Conservation (phyloP, 2,888 invertebrate genomes). For the Amphimallon solstitiale region DNA sequence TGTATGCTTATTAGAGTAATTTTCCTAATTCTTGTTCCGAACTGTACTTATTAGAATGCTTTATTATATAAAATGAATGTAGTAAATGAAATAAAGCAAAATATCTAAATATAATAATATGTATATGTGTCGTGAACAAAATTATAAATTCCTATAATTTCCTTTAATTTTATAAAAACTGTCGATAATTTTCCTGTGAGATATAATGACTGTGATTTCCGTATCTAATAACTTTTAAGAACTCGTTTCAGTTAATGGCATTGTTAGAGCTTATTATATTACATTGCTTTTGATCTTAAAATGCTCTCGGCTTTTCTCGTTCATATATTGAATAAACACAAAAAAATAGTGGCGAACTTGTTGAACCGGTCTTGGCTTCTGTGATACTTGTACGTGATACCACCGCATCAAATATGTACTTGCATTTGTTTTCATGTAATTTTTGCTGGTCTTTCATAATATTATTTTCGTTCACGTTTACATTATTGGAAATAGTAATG, state of each 20-base stretch:
- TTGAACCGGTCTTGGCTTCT: constrained; percentile 1
- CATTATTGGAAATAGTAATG: too few species aligned
- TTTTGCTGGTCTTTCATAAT: too few species aligned
- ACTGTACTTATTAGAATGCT: too few species aligned
- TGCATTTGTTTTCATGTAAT: too few species aligned
- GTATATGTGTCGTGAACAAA: too few species aligned
- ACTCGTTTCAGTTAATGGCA: neutral
- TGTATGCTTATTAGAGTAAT: too few species aligned
- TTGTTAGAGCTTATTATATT: neutral
- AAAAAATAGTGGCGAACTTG: neutral
- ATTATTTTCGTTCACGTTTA: too few species aligned
- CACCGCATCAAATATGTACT: neutral
- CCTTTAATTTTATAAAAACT: neutral
- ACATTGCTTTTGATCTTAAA: neutral
- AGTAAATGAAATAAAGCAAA: too few species aligned
- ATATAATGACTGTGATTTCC: neutral
- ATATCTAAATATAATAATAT: too few species aligned
- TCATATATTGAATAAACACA: constrained; percentile 6
- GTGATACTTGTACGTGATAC: neutral
- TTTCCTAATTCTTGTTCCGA: too few species aligned
- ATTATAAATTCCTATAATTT: too few species aligned
- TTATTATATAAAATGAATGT: too few species aligned
- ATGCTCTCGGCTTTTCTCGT: constrained; percentile 5
- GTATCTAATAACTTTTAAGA: neutral
- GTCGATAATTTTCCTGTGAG: neutral